A percentile compares a stretch with the other conserved stretches of the same genome.
phyloP scores from a whole-genome alignment of 2,797 vertebrate species.

The Liparis tanakae region DNA sequence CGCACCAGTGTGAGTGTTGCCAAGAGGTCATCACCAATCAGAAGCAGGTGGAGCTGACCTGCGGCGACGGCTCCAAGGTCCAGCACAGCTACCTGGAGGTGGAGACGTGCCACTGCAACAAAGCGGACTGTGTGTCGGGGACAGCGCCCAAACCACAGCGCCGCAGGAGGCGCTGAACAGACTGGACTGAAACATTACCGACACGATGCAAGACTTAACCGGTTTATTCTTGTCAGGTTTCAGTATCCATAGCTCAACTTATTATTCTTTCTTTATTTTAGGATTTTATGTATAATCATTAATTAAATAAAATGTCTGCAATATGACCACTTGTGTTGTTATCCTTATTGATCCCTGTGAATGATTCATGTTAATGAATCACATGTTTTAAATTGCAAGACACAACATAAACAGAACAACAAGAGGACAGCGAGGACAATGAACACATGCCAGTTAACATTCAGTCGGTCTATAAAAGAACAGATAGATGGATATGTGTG shows the following conservation, averaged over 20 bases:
- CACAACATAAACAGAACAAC: neutral
- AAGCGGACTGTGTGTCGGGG: slow-evolving; percentile 28
- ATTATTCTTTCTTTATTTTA: slow-evolving; percentile 17
- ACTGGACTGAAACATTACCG: neutral
- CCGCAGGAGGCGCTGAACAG: slow-evolving; percentile 54
- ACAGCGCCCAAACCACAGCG: fast-evolving
- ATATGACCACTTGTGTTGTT: neutral
- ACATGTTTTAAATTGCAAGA: neutral
- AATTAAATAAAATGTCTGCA: slow-evolving; percentile 60
- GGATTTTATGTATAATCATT: slow-evolving; percentile 14
- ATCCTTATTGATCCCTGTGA: slow-evolving; percentile 10
- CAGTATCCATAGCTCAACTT: slow-evolving; percentile 28
- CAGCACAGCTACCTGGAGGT: slow-evolving; percentile 76
- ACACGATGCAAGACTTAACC: neutral
- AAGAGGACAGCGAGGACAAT: too few species aligned
- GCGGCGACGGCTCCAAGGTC: slow-evolving; percentile 71
- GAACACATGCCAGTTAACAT: too few species aligned
- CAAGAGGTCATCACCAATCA: slow-evolving; percentile 79
- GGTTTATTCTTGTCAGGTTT: neutral
- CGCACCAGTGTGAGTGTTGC: slow-evolving; percentile 88
- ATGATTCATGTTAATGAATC: neutral
- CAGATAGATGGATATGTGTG: too few species aligned
- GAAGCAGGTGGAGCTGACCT: slow-evolving; percentile 80
- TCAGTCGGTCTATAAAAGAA: too few species aligned
- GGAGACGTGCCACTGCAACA: slow-evolving; percentile 83